Percentiles rank a stretch among this genome's conserved stretches.
These are phyloP conservation scores for Rana temporaria DNA, from an alignment of 2,113 vertebrate genomes.

Conservation along the genomic window DNA sequence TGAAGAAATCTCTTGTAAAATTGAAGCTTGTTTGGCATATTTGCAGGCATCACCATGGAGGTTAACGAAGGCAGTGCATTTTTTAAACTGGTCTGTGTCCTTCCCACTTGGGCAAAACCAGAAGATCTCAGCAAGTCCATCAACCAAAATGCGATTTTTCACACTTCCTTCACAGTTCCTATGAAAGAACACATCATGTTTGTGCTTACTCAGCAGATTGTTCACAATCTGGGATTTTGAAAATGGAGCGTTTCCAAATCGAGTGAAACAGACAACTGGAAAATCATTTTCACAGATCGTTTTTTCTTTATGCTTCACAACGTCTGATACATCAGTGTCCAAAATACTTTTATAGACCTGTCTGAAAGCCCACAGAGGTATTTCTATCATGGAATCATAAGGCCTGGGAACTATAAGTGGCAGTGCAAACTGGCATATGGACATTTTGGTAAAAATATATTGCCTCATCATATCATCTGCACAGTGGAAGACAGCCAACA, in stretches of 20 bases:
- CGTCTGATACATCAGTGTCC: not conserved
- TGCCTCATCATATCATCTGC: conserved; percentile 75
- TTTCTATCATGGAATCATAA: conserved; percentile 62
- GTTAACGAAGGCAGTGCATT: conserved; percentile 74
- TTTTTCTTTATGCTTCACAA: conserved; percentile 55
- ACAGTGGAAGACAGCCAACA: conserved; percentile 77
- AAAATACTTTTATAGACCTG: conserved; percentile 76
- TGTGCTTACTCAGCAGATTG: conserved; percentile 68
- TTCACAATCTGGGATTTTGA: conserved; percentile 81
- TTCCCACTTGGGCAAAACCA: conserved; percentile 78
- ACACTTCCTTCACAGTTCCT: conserved; percentile 69
- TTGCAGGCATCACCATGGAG: conserved; percentile 70
- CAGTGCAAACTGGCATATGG: conserved; percentile 76
- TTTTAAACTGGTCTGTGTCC: conserved; percentile 65
- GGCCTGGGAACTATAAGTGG: conserved; percentile 74
- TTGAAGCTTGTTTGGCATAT: conserved; percentile 59
- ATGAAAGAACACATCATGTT: conserved; percentile 73
- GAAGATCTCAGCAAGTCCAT: conserved; percentile 75
- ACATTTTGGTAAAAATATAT: conserved; percentile 72
- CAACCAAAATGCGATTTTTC: conserved; percentile 67
- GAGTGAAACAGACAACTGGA: conserved; percentile 73
- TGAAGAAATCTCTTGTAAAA: conserved; percentile 69
- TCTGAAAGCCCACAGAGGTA: conserved; percentile 73
- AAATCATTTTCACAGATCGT: conserved; percentile 66
- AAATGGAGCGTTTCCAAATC: conserved; percentile 69